Conservation (phyloP, 2,797 vertebrate genomes). For the Oreochromis grahami region DNA sequence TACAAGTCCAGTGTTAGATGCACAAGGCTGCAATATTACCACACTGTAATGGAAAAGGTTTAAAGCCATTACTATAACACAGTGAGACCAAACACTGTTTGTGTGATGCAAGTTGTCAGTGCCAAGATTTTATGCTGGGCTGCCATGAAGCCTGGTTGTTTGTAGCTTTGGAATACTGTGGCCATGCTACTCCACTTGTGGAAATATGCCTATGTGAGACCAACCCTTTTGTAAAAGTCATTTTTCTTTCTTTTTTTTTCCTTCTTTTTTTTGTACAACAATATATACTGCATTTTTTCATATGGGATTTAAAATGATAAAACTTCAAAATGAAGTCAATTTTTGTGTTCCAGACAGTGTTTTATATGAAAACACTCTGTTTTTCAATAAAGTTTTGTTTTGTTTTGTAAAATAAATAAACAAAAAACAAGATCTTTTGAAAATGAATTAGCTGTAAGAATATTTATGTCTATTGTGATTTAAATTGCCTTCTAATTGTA, state of each 20-base stretch:
- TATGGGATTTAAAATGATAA: conserved; percentile 32
- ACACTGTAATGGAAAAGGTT: conserved; percentile 47
- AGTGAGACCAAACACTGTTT: conserved; percentile 76
- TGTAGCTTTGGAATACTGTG: conserved; percentile 71
- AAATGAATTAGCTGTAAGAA: conserved; percentile 33
- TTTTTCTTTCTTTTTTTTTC: background rate
- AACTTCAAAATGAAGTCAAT: conserved; percentile 27
- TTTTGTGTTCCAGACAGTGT: conserved; percentile 42
- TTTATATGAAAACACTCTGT: conserved; percentile 52
- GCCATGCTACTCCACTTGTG: conserved; percentile 62
- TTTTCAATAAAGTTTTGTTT: conserved; percentile 22
- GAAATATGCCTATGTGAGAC: conserved; percentile 57
- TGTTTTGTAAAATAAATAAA: conserved; percentile 37
- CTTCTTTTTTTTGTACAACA: conserved; percentile 27
- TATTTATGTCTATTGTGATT: conserved; percentile 67
- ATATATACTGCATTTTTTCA: conserved; percentile 37
- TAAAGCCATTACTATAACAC: conserved; percentile 58
- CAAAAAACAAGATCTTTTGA: conserved; percentile 23
- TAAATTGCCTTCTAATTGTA: conserved; percentile 71
- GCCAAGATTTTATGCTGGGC: conserved; percentile 65
- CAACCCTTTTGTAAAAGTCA: conserved; percentile 64
- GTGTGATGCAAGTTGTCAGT: conserved; percentile 67
- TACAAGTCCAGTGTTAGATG: conserved; percentile 23
- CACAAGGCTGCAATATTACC: conserved; percentile 45
- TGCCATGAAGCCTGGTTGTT: conserved; percentile 54